Base-by-base conservation (phyloP, 2,113 vertebrate genomes). In the Microcebus lehilahytsara region DNA sequence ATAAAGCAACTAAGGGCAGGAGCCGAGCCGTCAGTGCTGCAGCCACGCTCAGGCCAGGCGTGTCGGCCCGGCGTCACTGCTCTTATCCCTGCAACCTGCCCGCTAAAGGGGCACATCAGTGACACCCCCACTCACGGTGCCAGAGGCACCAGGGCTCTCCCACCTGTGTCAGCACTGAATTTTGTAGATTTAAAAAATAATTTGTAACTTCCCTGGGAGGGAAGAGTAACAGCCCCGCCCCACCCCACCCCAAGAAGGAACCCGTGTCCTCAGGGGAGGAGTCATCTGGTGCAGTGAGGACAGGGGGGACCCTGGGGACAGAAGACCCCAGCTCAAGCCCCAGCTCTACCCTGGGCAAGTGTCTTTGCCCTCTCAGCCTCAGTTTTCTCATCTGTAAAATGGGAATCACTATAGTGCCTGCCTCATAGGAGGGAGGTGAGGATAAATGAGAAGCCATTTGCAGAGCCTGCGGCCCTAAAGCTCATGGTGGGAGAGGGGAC, bases 401-500 rank as follows among this genome's bases (percentile, higher is more conserved):
- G n/a, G 67, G 46, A 27, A 16, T 56, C 66, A 4, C 12, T 51
- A 11, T 0, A 5, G 27, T 3, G 6, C 30, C 34, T 32, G 10
- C 34, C 85, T 10, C 64, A 1, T 4, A 25, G 79, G 60, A 40
- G 22, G 69, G 25, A 7, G 4, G 10, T 25, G 58, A 62, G 66
- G 23, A n/a, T 77, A 49, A 12, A 10, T 0, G 40, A 88, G 14
- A 66, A 37, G 71, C 49, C 58, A 0, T 56, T 9, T 40, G 42
- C 69, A 66, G 72, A 51, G 37, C 1, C 14, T 16, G 46, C 58
- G 14, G 10, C 34, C 51, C 51, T 20, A 37, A 67, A 51, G 46
- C 20, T 34, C 49, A 5, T 0, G 2, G 2, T 0, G 19, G 49
- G 46, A 3, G 49, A 9, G n/a, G 46, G 74, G 34, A n/a, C 20